These are phyloP conservation scores for Cynopterus brachyotis DNA, from an alignment of 2,113 vertebrate genomes.

Conservation along the genomic window DNA sequence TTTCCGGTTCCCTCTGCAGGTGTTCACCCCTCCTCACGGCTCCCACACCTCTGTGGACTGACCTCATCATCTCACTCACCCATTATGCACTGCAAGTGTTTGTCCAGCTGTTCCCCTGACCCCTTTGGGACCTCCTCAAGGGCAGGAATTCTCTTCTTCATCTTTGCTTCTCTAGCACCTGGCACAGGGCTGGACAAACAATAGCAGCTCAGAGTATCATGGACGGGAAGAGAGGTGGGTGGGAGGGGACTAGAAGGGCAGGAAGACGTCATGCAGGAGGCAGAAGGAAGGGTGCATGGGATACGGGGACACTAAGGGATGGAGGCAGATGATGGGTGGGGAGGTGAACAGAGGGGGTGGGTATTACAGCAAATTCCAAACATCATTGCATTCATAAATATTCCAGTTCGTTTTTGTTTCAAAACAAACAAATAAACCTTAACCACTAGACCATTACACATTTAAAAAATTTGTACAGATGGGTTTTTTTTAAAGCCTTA, in stretches of 20 bases:
- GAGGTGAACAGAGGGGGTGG: neutral
- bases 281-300: neutral
- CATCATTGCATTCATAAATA: neutral
- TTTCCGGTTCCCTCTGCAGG: neutral
- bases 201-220: neutral
- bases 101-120: neutral
- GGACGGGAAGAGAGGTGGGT: neutral
- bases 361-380: neutral
- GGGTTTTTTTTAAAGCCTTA: neutral
- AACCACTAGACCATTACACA: neutral
- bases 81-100: neutral
- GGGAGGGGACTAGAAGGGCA: neutral
- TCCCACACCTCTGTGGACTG: neutral
- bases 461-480: neutral
- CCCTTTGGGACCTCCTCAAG: neutral
- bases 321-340: neutral
- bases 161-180: neutral
- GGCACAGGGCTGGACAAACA: neutral
- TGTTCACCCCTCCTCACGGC: neutral
- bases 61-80: neutral
- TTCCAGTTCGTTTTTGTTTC: neutral
- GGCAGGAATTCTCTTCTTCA: neutral
- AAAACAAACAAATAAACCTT: neutral
- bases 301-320: neutral
- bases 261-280: neutral